Conservation (phyloP, 2,888 invertebrate genomes). For the Dryocosmus kuriphilus region DNA sequence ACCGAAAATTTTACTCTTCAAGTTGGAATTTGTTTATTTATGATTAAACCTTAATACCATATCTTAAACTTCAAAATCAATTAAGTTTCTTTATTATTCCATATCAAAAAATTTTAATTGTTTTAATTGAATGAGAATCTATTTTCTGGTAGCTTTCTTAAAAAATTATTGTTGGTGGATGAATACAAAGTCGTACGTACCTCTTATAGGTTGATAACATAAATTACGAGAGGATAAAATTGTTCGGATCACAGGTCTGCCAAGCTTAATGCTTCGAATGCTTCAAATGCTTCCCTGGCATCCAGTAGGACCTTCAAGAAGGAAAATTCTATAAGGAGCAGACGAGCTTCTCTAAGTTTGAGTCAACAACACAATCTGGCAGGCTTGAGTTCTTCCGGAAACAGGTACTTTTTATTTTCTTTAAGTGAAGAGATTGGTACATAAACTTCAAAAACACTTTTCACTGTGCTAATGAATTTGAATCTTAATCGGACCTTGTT, state of each 20-base stretch:
- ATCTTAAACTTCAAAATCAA: too few relatives aligned
- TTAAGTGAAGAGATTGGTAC: not conserved
- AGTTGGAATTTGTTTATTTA: not conserved
- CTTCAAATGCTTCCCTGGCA: conserved; percentile 73
- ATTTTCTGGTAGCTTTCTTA: not conserved
- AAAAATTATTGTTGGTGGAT: not conserved
- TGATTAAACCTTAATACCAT: not conserved
- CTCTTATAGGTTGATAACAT: conserved; percentile 36
- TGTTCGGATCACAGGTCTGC: conserved; percentile 71
- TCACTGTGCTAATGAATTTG: too few relatives aligned
- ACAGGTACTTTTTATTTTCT: conserved; percentile 47
- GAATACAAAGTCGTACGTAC: not conserved
- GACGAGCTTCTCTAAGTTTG: conserved; percentile 58
- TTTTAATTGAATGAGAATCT: too few relatives aligned
- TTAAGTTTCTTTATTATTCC: too few relatives aligned
- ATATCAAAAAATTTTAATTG: not conserved
- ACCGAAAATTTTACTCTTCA: too few relatives aligned
- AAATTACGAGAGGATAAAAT: conserved; percentile 35
- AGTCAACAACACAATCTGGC: conserved; percentile 59
- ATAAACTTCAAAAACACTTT: too few relatives aligned
- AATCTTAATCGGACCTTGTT: too few relatives aligned
- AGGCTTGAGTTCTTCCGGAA: conserved; percentile 49
- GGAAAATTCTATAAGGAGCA: conserved; percentile 53
- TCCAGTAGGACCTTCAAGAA: conserved; percentile 77
- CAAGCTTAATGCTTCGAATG: conserved; percentile 70